Conservation (phyloP, 2,888 invertebrate species). For the Xestia sexstrigata region DNA sequence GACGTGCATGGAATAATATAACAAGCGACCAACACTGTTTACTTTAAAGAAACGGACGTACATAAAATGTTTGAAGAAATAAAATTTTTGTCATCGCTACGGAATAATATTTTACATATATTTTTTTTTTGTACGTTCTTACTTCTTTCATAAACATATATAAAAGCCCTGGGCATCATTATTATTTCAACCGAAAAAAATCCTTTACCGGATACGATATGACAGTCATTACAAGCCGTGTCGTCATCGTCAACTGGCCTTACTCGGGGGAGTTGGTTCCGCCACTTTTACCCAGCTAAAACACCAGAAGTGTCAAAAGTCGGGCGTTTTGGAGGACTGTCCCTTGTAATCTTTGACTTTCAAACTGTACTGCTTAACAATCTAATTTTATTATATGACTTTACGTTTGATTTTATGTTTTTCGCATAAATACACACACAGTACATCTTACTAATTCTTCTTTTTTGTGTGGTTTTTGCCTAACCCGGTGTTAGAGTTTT, state of each 20-base stretch:
- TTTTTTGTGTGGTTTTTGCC: too few relatives aligned
- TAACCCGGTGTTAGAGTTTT: too few relatives aligned
- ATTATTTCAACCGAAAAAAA: background rate
- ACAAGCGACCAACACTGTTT: constrained; percentile 24
- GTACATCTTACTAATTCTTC: too few relatives aligned
- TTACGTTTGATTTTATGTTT: too few relatives aligned
- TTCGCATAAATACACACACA: too few relatives aligned
- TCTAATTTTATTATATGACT: too few relatives aligned
- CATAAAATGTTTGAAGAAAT: constrained; percentile 13
- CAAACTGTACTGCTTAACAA: too few relatives aligned
- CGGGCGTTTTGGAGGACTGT: too few relatives aligned
- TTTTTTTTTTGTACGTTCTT: too few relatives aligned
- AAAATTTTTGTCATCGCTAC: background rate
- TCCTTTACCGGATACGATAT: background rate
- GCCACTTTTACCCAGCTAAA: background rate
- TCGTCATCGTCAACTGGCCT: background rate
- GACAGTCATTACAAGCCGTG: background rate
- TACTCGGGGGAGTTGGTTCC: background rate
- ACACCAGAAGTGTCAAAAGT: too few relatives aligned
- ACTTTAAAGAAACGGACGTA: constrained; percentile 15
- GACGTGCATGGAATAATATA: constrained; percentile 31
- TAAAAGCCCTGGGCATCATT: background rate
- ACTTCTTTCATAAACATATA: background rate
- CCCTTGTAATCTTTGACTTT: too few relatives aligned
- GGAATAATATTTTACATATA: background rate